Conservation (phyloP, 2,113 vertebrate species). For the Sinosuthora webbiana region DNA sequence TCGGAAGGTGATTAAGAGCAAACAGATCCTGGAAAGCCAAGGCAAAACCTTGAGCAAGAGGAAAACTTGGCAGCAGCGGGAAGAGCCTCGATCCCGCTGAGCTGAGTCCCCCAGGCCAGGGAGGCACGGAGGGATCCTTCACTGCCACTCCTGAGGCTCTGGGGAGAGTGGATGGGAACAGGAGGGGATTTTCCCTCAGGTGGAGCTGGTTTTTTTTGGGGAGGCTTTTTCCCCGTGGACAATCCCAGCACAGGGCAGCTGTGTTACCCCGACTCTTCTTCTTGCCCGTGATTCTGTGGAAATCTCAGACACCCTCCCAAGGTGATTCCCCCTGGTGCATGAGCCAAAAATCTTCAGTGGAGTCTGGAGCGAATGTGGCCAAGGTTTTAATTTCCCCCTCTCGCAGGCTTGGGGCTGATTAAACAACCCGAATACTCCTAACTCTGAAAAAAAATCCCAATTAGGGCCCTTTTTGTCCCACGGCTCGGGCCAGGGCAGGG, state of each 20-base stretch:
- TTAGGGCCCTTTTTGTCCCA: neutral
- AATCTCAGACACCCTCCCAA: neutral
- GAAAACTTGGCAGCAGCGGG: neutral
- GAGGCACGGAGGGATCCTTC: neutral
- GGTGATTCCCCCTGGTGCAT: accelerated
- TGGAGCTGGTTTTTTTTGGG: too few relatives aligned
- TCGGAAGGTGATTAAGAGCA: neutral
- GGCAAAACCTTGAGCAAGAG: neutral
- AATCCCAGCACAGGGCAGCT: neutral
- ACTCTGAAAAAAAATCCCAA: neutral
- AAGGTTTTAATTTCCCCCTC: neutral
- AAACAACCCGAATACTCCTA: neutral
- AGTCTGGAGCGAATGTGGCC: neutral
- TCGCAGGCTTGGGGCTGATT: neutral
- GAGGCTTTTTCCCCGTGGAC: neutral
- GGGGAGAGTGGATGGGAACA: neutral
- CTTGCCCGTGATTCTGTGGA: neutral
- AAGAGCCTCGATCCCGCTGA: neutral
- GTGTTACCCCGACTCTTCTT: neutral
- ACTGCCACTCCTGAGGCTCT: neutral
- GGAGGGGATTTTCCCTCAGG: neutral
- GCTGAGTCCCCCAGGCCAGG: neutral
- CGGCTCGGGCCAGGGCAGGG: neutral
- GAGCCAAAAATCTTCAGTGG: neutral
- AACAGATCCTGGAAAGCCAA: neutral